Evolutionary conservation across 2,113 vertebrate species (phyloP).

Genomic region (Macrotis lagotis): DNA sequence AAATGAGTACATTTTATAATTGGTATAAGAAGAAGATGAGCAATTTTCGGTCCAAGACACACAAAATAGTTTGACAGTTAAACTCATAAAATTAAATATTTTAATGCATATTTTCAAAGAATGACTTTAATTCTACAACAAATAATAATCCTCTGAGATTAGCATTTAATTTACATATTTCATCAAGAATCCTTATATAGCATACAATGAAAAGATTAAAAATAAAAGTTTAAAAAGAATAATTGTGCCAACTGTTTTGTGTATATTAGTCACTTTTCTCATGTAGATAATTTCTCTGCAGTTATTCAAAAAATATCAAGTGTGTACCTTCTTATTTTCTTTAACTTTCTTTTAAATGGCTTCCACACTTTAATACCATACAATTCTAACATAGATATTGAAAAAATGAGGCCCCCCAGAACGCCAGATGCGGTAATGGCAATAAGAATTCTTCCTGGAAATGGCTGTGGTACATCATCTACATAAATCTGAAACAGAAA

Average conservation of each 20-base stretch:
- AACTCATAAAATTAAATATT: not conserved
- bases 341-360: not conserved
- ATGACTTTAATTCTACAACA: not conserved
- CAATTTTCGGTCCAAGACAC: not conserved
- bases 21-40: not conserved
- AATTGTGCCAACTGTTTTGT: not conserved
- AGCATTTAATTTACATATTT: not conserved
- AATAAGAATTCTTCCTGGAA: not conserved
- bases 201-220: not conserved
- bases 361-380: not conserved
- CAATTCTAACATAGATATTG: not conserved
- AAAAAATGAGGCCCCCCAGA: not conserved
- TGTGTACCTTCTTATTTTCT: not conserved
- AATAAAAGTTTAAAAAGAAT: not conserved
- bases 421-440: not conserved
- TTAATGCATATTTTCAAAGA: not conserved
- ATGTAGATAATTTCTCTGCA: fast-evolving
- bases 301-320: not conserved
- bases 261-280: not conserved
- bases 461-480: not conserved
- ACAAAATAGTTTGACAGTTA: not conserved
- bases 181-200: not conserved
- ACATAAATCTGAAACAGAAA: not conserved
- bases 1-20: not conserved
- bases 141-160: not conserved